These are phyloP conservation scores for Drepana arcuata DNA, from an alignment of 1,140 invertebrate species.

Conservation along the genomic window DNA sequence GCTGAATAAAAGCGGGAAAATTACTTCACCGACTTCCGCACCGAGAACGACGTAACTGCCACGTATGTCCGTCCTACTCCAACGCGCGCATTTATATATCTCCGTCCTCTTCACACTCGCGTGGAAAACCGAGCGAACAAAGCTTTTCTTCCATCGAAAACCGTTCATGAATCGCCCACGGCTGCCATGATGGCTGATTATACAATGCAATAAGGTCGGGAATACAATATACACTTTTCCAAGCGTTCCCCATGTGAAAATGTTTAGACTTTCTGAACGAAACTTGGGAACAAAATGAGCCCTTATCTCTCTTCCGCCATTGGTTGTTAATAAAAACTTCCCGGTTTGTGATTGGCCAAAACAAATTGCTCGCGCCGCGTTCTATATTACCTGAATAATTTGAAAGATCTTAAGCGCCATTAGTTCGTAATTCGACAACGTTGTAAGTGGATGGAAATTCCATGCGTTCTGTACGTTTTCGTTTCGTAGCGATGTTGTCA, in stretches of 20 bases:
- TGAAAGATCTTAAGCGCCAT: slow-evolving; percentile 28
- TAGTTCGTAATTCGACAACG: too few species aligned
- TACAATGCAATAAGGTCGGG: slow-evolving; percentile 51
- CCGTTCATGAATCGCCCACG: slow-evolving; percentile 43
- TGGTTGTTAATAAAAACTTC: slow-evolving; percentile 56
- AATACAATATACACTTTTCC: slow-evolving; percentile 48
- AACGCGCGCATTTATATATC: slow-evolving; percentile 9
- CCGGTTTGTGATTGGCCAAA: slow-evolving; percentile 45
- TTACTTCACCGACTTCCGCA: slow-evolving; percentile 35
- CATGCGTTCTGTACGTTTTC: too few species aligned
- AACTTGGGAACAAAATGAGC: slow-evolving; percentile 30
- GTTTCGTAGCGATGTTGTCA: too few species aligned
- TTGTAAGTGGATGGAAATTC: too few species aligned
- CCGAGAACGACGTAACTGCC: slow-evolving; percentile 34
- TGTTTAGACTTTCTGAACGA: slow-evolving; percentile 28
- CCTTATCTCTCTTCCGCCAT: slow-evolving; percentile 46
- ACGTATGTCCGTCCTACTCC: slow-evolving; percentile 28
- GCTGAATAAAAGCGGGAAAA: slow-evolving; percentile 60
- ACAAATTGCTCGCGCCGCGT: slow-evolving; percentile 42
- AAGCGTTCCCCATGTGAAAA: slow-evolving; percentile 23
- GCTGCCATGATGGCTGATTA: slow-evolving; percentile 66
- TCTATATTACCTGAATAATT: slow-evolving; percentile 36
- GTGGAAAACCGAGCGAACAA: slow-evolving; percentile 36
- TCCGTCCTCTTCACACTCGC: slow-evolving; percentile 23
- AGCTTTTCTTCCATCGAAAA: slow-evolving; percentile 34